phyloP scores from a whole-genome alignment of 2,888 invertebrate genomes.

The Rapana venosa region DNA sequence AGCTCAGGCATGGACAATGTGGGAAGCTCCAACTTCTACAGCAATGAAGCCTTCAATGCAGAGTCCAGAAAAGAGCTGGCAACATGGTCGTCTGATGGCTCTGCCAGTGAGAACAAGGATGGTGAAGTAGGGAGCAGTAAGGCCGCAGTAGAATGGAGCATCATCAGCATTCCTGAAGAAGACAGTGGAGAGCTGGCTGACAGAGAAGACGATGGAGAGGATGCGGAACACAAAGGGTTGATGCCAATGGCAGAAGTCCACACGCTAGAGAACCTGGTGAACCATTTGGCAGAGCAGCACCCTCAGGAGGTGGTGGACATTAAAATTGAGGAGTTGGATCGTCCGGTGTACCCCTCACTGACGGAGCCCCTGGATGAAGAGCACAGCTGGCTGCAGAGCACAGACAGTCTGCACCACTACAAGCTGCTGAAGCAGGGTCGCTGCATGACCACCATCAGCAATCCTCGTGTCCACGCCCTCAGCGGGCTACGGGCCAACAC shows the following conservation, averaged over 20 bases:
- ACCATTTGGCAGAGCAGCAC: constrained; percentile 23
- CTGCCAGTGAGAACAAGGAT: not conserved
- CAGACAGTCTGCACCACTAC: constrained; percentile 38
- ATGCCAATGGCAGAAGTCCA: not conserved
- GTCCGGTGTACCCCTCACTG: constrained; percentile 29
- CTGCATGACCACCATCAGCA: constrained; percentile 5
- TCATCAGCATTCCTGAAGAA: not conserved
- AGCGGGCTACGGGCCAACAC: constrained; percentile 28
- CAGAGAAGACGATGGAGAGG: constrained; percentile 27
- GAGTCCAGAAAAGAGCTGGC: not conserved
- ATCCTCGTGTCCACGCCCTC: not conserved
- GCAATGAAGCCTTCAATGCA: constrained; percentile 17
- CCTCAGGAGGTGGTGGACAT: constrained; percentile 40
- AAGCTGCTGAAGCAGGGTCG: constrained; percentile 35
- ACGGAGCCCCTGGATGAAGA: constrained; percentile 43
- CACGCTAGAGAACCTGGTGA: constrained; percentile 14
- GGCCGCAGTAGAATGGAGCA: not conserved
- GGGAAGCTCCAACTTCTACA: constrained; percentile 23
- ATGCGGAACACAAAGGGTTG: not conserved
- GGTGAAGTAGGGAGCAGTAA: not conserved
- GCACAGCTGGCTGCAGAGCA: constrained; percentile 44
- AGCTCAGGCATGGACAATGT: not conserved
- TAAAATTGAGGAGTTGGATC: constrained; percentile 37
- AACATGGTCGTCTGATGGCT: not conserved
- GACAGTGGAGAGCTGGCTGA: constrained; percentile 19